Conservation (phyloP, 1,140 invertebrate genomes). For the Piezodorus guildinii region DNA sequence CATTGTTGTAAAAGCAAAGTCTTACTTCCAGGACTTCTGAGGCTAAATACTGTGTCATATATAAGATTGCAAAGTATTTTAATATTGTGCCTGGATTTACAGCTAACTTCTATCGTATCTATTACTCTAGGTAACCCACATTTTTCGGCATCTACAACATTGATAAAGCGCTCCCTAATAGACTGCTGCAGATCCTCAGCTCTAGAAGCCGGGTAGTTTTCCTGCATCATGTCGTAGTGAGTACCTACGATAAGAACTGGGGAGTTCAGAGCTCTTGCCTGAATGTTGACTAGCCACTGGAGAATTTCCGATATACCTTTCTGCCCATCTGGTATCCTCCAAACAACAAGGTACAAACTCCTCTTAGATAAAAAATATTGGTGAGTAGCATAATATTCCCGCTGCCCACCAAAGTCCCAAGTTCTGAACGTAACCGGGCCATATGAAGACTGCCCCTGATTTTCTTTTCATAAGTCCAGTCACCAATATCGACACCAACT, state of each 20-base stretch:
- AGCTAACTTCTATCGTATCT: conserved; percentile 84
- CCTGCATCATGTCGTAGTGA: conserved; percentile 80
- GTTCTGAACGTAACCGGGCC: conserved; percentile 92
- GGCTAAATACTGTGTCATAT: conserved; percentile 85
- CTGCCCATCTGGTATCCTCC: conserved; percentile 88
- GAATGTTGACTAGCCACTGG: conserved; percentile 92
- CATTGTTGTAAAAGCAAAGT: conserved; percentile 85
- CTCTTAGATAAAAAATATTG: conserved; percentile 95
- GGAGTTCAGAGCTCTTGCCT: conserved; percentile 84
- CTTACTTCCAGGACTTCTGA: conserved; percentile 78
- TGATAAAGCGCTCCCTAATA: conserved; percentile 78
- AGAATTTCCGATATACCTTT: conserved; percentile 80
- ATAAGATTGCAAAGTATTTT: conserved; percentile 82
- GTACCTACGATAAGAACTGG: conserved; percentile 90
- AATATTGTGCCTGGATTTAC: conserved; percentile 84
- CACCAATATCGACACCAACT: conserved; percentile 92
- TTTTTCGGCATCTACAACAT: conserved; percentile 90
- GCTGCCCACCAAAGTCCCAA: conserved; percentile 99
- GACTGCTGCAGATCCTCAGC: conserved; percentile 78
- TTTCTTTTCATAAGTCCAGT: conserved; percentile 86
- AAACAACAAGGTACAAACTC: conserved; percentile 90
- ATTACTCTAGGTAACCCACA: conserved; percentile 85
- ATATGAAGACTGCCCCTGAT: conserved; percentile 52
- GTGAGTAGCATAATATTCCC: conserved; percentile 92
- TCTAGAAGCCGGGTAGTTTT: conserved; percentile 53